Percentiles rank a stretch among this genome's conserved stretches.
These are phyloP conservation scores for Penaeus vannamei DNA, from an alignment of 1,140 invertebrate genomes.

Conservation along the genomic window DNA sequence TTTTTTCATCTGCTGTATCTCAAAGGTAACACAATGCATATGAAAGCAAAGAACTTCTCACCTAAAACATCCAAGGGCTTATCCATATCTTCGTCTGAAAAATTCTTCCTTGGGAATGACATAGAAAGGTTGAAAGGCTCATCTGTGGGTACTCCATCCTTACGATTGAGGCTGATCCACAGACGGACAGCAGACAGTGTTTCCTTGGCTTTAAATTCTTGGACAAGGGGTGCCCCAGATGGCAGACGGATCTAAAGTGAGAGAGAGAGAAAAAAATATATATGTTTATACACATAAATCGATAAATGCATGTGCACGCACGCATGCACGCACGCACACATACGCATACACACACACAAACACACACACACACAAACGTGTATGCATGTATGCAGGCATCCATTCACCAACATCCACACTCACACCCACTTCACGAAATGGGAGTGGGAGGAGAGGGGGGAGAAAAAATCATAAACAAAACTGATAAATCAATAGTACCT, in stretches of 20 bases:
- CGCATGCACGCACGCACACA: too few species aligned
- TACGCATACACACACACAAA: too few species aligned
- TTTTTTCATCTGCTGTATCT: background rate
- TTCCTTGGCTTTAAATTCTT: conserved; percentile 89
- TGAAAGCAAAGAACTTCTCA: conserved; percentile 71
- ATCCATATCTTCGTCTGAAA: conserved; percentile 89
- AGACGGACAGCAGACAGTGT: conserved; percentile 89
- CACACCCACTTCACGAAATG: too few species aligned
- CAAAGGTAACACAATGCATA: conserved; percentile 29
- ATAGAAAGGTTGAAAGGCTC: conserved; percentile 86
- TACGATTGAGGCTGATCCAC: conserved; percentile 85
- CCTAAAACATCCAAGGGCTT: conserved; percentile 86
- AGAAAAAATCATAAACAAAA: background rate
- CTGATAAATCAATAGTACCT: conserved; percentile 73
- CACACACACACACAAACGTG: too few species aligned
- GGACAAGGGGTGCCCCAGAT: conserved; percentile 79
- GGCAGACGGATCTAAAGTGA: conserved; percentile 77
- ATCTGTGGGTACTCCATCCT: conserved; percentile 73
- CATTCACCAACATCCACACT: too few species aligned
- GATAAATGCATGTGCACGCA: too few species aligned
- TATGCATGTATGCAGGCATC: too few species aligned
- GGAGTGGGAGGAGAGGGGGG: too few species aligned
- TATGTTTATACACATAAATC: background rate
- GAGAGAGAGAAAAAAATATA: background rate
- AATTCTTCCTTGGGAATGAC: conserved; percentile 88